Evolutionary conservation across 2,113 vertebrate species (phyloP).

Genomic region (Rhombomys opimus): DNA sequence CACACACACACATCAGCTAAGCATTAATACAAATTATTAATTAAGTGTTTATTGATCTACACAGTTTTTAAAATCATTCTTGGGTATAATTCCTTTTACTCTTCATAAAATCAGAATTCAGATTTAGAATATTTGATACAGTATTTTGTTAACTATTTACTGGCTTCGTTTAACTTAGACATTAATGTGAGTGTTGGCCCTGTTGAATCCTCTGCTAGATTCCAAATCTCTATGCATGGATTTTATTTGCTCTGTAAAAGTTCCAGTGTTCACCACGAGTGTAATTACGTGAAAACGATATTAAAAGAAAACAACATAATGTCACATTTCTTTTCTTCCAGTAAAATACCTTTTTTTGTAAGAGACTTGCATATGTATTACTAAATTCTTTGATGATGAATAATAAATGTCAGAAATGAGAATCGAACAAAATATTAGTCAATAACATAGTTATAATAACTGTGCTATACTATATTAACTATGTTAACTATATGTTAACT

Average conservation of each 20-base stretch:
- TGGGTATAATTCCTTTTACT: not conserved
- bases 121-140: not conserved
- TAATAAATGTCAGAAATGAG: constrained; percentile 46
- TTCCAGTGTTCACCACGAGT: constrained; percentile 36
- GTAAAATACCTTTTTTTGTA: constrained; percentile 13
- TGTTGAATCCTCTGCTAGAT: not conserved
- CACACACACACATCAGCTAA: not conserved
- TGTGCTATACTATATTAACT: too few relatives aligned
- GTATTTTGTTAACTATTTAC: not conserved
- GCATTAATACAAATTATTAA: not conserved
- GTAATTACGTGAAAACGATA: constrained; percentile 23
- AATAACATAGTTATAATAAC: not conserved
- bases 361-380: not conserved
- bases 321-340: constrained; percentile 54
- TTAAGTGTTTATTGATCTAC: not conserved
- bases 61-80: not conserved
- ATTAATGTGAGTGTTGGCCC: not conserved
- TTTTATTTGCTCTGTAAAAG: not conserved
- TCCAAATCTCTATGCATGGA: not conserved
- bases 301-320: constrained; percentile 37
- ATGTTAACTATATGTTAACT: too few relatives aligned
- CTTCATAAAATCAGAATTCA: not conserved
- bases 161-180: not conserved
- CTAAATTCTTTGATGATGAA: constrained; percentile 41
- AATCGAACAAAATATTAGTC: constrained; percentile 37